Conservation (phyloP, 2,888 invertebrate species). For the Flexamia atlantica region DNA sequence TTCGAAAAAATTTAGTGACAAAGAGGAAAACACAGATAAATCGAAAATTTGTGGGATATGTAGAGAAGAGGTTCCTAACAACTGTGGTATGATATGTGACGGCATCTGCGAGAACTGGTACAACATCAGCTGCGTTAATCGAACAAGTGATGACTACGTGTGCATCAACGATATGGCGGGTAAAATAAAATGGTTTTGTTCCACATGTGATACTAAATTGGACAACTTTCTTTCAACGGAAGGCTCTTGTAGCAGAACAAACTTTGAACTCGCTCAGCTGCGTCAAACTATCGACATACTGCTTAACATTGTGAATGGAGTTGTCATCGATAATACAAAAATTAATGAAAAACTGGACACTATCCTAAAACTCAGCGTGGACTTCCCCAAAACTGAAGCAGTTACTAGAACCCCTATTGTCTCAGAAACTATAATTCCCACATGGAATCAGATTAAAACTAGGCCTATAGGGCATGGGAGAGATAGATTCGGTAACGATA, state of each 20-base stretch:
- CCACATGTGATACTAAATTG: not conserved
- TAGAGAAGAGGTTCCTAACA: no score
- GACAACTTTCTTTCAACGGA: not conserved
- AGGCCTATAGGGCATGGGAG: not conserved
- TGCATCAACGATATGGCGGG: slow-evolving; percentile 18
- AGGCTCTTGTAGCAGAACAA: not conserved
- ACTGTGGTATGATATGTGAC: slow-evolving; percentile 13
- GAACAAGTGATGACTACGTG: slow-evolving; percentile 4
- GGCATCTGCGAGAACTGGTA: slow-evolving; percentile 8
- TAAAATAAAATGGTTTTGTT: slow-evolving; percentile 16
- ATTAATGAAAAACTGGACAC: not conserved
- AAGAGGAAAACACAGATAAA: no score
- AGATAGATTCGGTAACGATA: not conserved
- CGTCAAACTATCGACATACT: not conserved
- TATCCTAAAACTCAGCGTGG: not conserved
- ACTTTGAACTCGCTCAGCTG: slow-evolving; percentile 27
- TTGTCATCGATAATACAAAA: no score
- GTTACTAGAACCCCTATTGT: not conserved
- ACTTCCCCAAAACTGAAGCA: not conserved
- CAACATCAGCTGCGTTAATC: not conserved
- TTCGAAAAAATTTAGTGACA: no score
- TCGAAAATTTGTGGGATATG: no score
- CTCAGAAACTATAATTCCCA: not conserved
- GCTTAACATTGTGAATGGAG: no score
- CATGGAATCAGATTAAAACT: not conserved